These are phyloP conservation scores for Philopotamus ludificatus DNA, from an alignment of 1,140 invertebrate species.

Conservation along the genomic window DNA sequence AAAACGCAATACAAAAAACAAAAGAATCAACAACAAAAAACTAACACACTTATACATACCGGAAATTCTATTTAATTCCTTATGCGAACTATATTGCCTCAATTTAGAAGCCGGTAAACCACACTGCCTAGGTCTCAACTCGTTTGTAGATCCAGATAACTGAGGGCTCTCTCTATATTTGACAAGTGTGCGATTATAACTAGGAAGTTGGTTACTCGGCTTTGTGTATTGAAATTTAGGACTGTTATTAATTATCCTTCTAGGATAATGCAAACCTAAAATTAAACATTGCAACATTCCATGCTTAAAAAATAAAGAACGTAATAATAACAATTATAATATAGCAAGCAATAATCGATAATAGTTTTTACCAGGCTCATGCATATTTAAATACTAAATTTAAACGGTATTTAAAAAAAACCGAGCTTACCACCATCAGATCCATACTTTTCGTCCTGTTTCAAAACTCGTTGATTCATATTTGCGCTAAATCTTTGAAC, in stretches of 20 bases:
- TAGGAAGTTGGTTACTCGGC: background rate
- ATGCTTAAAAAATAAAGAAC: background rate
- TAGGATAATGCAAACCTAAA: conserved; percentile 29
- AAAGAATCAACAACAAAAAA: conserved; percentile 7
- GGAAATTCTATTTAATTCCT: conserved; percentile 54
- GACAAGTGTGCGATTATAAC: conserved; percentile 3
- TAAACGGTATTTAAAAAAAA: conserved; percentile 1
- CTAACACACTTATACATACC: conserved; percentile 42
- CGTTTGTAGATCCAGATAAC: conserved; percentile 26
- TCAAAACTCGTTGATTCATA: conserved; percentile 8
- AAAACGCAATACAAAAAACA: background rate
- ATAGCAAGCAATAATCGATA: too few species aligned
- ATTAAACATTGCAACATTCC: background rate
- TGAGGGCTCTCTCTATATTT: conserved; percentile 13
- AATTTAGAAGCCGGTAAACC: conserved; percentile 52
- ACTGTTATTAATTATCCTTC: conserved; percentile 26
- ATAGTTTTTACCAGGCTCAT: too few species aligned
- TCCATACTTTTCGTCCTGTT: conserved; percentile 8
- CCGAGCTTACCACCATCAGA: conserved; percentile 29
- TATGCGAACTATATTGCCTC: conserved; percentile 55
- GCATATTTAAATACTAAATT: too few species aligned
- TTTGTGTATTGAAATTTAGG: conserved; percentile 21
- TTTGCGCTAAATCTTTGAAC: conserved; percentile 10
- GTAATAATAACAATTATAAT: background rate
- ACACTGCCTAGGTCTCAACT: conserved; percentile 42